Evolutionary conservation across 2,888 invertebrate species (phyloP), one percentile per base, ranked within the genome.

Genomic region (Leptogaster cylindrica): DNA sequence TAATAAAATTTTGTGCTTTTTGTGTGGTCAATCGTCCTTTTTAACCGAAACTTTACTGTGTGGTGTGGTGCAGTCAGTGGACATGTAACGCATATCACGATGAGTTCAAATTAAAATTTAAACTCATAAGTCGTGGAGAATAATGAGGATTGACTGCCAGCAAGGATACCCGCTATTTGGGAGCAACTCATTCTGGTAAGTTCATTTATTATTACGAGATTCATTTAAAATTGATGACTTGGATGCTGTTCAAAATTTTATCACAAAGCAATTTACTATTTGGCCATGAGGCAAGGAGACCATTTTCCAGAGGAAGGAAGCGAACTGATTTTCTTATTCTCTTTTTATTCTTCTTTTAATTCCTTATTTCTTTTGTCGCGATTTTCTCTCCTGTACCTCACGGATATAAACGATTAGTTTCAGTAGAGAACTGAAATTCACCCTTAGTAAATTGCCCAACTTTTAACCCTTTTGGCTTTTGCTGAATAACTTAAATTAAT

Each of bases 401-500:
- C 31, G 10, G 41, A 58, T n/a, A n/a, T n/a, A 50, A 20, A 33
- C 36, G 58, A 58, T 58, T 39, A 58, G 58, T 36, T 41, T 6
- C 16, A n/a, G n/a, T 39, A 20, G 27, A 52, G 33, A 20, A 18
- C 39, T 58, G 39, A 20, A 23, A 25, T 4, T 25, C 23, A 2
- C 23, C 25, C 27, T 7, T 50, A 50, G 8, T 50, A 27, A 1
- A 12, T 27, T 23, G 12, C 25, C 39, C n/a, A 25, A 39, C 39
- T 58, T 39, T 58, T 12, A 58, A 58, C 58, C 58, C 41, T 58
- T 58, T 27, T 16, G 10, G 20, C 27, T 14, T 25, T 2, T 39
- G 39, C 58, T 28, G 41, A 58, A 58, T 58, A 58, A 58, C 36
- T 58, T 58, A 39, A 58, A 41, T 58, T 58, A 58, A 27, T 41